phyloP scores from a whole-genome alignment of 2,797 vertebrate species.

The Bucorvus abyssinicus region DNA sequence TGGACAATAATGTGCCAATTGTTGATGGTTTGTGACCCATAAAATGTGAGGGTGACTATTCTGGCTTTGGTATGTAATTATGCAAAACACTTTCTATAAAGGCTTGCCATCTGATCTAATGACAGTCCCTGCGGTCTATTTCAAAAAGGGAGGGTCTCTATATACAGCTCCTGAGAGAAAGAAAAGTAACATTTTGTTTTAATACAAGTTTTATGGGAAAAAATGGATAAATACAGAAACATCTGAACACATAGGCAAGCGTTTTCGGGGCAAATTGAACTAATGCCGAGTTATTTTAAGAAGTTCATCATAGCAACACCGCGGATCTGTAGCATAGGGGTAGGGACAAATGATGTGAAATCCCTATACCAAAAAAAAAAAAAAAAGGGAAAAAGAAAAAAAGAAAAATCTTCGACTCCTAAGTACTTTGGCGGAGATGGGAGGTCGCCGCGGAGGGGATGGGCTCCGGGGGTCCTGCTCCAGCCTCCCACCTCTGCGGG shows the following conservation, averaged over 20 bases:
- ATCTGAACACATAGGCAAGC: conserved; percentile 48
- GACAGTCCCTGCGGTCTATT: conserved; percentile 93
- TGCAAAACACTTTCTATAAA: conserved; percentile 99
- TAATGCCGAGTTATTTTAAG: conserved; percentile 59
- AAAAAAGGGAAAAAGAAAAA: too few species aligned
- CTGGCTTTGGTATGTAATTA: conserved; percentile 99
- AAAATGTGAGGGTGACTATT: conserved; percentile 99
- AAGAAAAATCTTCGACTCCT: neutral
- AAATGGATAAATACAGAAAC: conserved; percentile 73
- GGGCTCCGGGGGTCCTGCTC: neutral
- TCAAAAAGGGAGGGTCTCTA: conserved; percentile 87
- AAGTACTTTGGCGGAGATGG: conserved; percentile 25
- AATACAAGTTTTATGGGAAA: conserved; percentile 80
- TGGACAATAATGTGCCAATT: conserved; percentile 99
- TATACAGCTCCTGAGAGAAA: conserved; percentile 80
- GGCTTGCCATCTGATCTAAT: conserved; percentile 99
- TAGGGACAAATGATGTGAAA: neutral
- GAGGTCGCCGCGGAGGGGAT: neutral
- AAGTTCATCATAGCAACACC: conserved; percentile 62
- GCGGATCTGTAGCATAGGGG: neutral
- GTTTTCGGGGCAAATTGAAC: conserved; percentile 64
- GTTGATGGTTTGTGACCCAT: conserved; percentile 99
- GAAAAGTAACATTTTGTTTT: conserved; percentile 84
- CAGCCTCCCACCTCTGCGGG: neutral
- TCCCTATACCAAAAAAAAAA: neutral